Conservation (phyloP, 2,888 invertebrate species). For the Horisme vitalbata region DNA sequence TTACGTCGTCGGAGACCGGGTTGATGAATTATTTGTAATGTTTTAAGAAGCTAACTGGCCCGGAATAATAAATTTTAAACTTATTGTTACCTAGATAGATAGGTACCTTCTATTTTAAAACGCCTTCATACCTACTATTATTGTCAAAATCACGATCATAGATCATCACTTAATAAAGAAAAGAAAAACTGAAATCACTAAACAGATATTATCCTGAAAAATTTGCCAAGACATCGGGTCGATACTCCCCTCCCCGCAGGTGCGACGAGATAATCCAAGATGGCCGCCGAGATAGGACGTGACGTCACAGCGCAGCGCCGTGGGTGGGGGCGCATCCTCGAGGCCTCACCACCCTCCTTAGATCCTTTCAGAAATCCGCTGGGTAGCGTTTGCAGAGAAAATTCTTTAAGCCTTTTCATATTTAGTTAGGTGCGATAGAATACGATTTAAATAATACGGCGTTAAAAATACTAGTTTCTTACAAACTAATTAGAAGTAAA, state of each 20-base stretch:
- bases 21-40: too few relatives aligned
- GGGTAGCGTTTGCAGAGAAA: constrained; percentile 54
- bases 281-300: constrained; percentile 84
- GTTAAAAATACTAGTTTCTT: too few relatives aligned
- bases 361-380: constrained; percentile 79
- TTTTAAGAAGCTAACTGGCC: too few relatives aligned
- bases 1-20: too few relatives aligned
- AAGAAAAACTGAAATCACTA: constrained; percentile 33
- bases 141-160: neutral
- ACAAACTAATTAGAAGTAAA: too few relatives aligned
- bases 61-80: too few relatives aligned
- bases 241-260: constrained; percentile 79
- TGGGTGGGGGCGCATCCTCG: constrained; percentile 63
- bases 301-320: constrained; percentile 76
- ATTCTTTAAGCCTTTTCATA: neutral
- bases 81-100: too few relatives aligned
- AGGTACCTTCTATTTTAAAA: too few relatives aligned
- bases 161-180: neutral
- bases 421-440: too few relatives aligned
- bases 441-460: too few relatives aligned
- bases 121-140: too few relatives aligned
- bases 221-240: constrained; percentile 69
- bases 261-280: constrained; percentile 84
- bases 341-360: constrained; percentile 80
- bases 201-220: constrained; percentile 68